Conservation (phyloP, 2,113 vertebrate species). For the Cercopithecus mona region DNA sequence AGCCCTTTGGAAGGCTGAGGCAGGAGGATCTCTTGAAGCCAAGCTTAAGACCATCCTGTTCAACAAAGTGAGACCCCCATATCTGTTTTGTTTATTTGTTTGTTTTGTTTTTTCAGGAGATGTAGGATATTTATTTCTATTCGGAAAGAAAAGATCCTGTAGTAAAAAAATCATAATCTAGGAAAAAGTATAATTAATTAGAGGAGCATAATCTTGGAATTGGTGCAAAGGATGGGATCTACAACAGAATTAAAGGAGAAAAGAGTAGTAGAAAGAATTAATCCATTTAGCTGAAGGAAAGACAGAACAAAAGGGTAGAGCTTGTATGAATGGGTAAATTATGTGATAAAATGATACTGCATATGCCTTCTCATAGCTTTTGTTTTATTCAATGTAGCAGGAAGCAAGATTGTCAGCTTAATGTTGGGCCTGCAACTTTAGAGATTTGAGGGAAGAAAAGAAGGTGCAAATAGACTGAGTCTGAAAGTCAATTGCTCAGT, state of each 20-base stretch:
- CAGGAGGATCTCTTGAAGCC: too few relatives aligned
- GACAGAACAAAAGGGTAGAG: background rate
- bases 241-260: background rate
- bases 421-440: background rate
- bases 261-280: background rate
- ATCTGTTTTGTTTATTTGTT: background rate
- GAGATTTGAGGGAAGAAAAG: background rate
- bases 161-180: background rate
- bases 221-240: background rate
- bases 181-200: background rate
- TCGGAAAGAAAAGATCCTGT: background rate
- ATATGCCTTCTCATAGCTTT: background rate
- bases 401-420: background rate
- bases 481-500: background rate
- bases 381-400: background rate
- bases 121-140: background rate
- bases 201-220: background rate
- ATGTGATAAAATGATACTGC: background rate
- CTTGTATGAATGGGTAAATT: background rate
- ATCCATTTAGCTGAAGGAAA: background rate
- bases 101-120: background rate
- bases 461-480: background rate
- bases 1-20: too few relatives aligned
- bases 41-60: too few relatives aligned
- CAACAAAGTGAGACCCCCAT: too few relatives aligned